phyloP scores from a whole-genome alignment of 2,797 vertebrate genomes.

The Masticophis lateralis region DNA sequence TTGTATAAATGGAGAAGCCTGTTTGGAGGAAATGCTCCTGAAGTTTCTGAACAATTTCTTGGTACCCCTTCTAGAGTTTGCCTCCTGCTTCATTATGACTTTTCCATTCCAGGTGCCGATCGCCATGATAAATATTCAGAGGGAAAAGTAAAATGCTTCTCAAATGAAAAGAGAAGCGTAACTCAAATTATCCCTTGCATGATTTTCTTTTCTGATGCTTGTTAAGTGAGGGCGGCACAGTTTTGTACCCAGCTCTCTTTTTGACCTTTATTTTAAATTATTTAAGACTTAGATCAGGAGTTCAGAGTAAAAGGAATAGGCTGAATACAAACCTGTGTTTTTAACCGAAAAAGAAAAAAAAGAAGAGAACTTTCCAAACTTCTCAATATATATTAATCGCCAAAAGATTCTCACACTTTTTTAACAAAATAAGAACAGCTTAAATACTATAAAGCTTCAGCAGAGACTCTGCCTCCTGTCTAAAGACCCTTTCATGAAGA shows the following conservation, averaged over 20 bases:
- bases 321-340: slow-evolving; percentile 65
- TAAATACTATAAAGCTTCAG: slow-evolving; percentile 69
- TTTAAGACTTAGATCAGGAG: slow-evolving; percentile 79
- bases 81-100: slow-evolving; percentile 55
- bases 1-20: slow-evolving; percentile 69
- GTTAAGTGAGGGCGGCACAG: slow-evolving; percentile 63
- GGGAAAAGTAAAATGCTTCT: slow-evolving; percentile 49
- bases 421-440: slow-evolving; percentile 75
- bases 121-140: slow-evolving; percentile 67
- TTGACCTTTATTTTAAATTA: slow-evolving; percentile 79
- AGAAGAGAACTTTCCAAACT: slow-evolving; percentile 37
- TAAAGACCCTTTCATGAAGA: slow-evolving; percentile 64
- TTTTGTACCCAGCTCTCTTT: slow-evolving; percentile 70
- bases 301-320: slow-evolving; percentile 71
- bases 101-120: slow-evolving; percentile 33
- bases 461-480: slow-evolving; percentile 65
- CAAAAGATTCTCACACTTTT: slow-evolving; percentile 69
- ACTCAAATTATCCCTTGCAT: slow-evolving; percentile 68
- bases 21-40: slow-evolving; percentile 64
- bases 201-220: slow-evolving; percentile 70
- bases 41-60: slow-evolving; percentile 64
- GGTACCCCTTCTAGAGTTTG: slow-evolving; percentile 29
- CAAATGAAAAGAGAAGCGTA: slow-evolving; percentile 56
- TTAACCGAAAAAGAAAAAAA: slow-evolving; percentile 39
- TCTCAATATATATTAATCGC: slow-evolving; percentile 80